These are phyloP conservation scores for Leistus spinibarbis DNA, from an alignment of 2,888 invertebrate genomes.

Conservation along the genomic window DNA sequence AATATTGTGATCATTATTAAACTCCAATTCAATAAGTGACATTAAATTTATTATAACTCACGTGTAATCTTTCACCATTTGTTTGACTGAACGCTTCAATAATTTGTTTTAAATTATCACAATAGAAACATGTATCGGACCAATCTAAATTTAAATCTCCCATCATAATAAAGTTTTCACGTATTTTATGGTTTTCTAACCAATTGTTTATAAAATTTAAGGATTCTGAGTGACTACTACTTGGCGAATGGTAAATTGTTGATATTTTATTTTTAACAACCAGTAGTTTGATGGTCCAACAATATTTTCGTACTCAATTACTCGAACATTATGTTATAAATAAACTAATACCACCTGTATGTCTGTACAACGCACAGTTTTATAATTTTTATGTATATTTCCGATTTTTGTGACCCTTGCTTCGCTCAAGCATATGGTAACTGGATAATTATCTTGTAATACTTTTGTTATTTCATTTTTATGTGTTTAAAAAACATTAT, in stretches of 20 bases:
- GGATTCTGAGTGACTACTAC: neutral
- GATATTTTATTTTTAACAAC: neutral
- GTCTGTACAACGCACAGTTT: neutral
- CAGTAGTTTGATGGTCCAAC: neutral
- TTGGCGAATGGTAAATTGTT: neutral
- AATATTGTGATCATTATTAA: too few relatives aligned
- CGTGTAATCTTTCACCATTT: too few relatives aligned
- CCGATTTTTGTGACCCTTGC: neutral
- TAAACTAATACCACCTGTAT: slow-evolving; percentile 5
- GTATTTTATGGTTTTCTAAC: too few relatives aligned
- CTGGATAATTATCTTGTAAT: neutral
- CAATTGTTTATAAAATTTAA: neutral
- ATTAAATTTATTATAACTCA: too few relatives aligned
- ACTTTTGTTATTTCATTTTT: neutral
- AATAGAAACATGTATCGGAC: neutral
- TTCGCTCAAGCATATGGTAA: neutral
- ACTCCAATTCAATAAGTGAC: too few relatives aligned
- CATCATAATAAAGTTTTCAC: neutral
- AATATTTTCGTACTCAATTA: neutral
- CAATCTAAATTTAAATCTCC: neutral
- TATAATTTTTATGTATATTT: neutral
- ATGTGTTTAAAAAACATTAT: neutral
- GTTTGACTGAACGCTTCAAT: neutral
- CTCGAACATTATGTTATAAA: neutral
- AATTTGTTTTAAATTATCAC: neutral